A percentile compares a stretch with the other conserved stretches of the same genome.
Evolutionary conservation across 1,140 invertebrate species (phyloP).

Genomic region (Formica exsecta): DNA sequence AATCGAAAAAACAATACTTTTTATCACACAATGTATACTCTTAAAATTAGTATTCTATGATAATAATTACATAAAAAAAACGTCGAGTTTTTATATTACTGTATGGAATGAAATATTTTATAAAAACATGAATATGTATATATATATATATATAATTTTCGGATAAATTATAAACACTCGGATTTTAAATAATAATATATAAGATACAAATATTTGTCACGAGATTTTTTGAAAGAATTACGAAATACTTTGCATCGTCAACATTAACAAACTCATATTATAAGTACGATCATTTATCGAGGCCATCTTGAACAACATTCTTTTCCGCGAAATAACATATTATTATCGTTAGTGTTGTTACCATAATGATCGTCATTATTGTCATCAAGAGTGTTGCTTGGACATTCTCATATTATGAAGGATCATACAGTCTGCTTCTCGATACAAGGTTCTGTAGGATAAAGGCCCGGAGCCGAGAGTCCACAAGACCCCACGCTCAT

Average conservation of each 20-base stretch:
- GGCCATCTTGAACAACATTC: slow-evolving; percentile 25
- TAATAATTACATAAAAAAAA: too few species aligned
- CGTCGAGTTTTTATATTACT: too few species aligned
- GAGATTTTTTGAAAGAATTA: neutral
- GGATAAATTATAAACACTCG: neutral
- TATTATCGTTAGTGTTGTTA: slow-evolving; percentile 68
- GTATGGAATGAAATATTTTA: too few species aligned
- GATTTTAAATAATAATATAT: neutral
- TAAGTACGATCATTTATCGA: slow-evolving; percentile 48
- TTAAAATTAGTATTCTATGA: too few species aligned
- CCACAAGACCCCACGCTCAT: slow-evolving; percentile 71
- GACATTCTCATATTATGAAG: slow-evolving; percentile 49
- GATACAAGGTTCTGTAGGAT: neutral
- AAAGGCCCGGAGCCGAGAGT: neutral
- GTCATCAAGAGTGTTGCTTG: slow-evolving; percentile 64
- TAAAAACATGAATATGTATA: neutral
- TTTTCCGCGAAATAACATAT: slow-evolving; percentile 33
- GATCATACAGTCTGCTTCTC: neutral
- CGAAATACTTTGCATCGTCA: neutral
- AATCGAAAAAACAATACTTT: neutral
- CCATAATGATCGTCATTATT: slow-evolving; percentile 74
- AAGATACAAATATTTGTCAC: neutral
- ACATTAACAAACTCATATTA: slow-evolving; percentile 6
- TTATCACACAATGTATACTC: neutral
- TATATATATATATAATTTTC: neutral